Conservation (phyloP, 37 sponge, comb jelly and placozoan species). For the Cladorhizidae sp. region DNA sequence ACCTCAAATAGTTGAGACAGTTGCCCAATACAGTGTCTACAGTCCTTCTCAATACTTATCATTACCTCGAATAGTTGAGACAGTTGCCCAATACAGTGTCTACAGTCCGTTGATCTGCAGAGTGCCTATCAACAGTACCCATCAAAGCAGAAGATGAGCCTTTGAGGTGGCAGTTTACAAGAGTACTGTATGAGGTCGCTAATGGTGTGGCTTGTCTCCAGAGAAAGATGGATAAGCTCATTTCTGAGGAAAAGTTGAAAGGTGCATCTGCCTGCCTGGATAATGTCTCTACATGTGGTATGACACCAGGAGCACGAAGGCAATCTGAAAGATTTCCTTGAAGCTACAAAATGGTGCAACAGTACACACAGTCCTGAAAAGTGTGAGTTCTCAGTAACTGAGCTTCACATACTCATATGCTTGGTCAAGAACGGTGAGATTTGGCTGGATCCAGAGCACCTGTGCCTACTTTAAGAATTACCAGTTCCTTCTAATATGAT, state of each 20-base stretch:
- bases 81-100: not conserved
- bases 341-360: not conserved
- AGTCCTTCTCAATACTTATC: too few species aligned
- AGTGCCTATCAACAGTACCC: not conserved
- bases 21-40: too few species aligned
- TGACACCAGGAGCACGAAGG: not conserved
- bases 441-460: not conserved
- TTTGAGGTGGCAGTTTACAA: not conserved
- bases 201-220: not conserved
- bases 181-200: too few species aligned
- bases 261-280: not conserved
- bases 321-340: not conserved
- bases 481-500: not conserved
- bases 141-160: not conserved
- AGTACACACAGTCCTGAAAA: conserved; percentile 10
- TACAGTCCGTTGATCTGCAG: conserved; percentile 19
- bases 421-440: not conserved
- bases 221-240: not conserved
- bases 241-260: not conserved
- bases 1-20: too few species aligned
- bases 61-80: too few species aligned
- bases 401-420: not conserved
- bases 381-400: not conserved
- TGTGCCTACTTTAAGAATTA: not conserved
- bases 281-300: not conserved